Evolutionary conservation across 2,113 vertebrate genomes (phyloP), one percentile per base, ranked within the genome.

Genomic region (Microcebus ravelobensis): DNA sequence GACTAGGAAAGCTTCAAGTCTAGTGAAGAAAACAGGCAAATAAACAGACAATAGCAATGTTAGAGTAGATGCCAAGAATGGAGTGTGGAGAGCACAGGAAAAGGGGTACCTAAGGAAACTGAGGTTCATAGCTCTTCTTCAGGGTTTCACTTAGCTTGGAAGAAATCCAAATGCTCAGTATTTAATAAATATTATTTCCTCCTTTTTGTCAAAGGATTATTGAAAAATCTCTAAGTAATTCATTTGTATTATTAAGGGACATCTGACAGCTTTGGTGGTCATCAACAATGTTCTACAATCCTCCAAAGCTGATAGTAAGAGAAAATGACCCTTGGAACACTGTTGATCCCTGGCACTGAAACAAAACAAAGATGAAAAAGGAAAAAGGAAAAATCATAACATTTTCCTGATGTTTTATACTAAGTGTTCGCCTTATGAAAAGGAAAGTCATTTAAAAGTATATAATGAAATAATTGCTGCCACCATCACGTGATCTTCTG

Each of bases 321-420:
- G 52, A 95, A 87, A 86, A 86, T 82, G 18, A 81, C 39, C 13
- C n/a, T 89, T 57, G 39, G 31, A 36, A 91, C 45, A 84, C 4
- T 50, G 23, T 71, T 95, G 76, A 42, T 92, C 52, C 57, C 50
- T 90, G 17, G 48, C 70, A 92, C 42, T 27, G 5, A 79, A 39
- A 82, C 39, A 87, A 57, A 34, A 34, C 31, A 25, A 25, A 42
- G 25, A 8, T 34, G 25, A 79, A 21, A 18, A 31, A 29, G n/a
- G 42, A 31, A 6, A 39, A 73, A 57, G 71, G 29, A 65, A 71
- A 93, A 92, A 90, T 87, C n/a, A 95, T 18, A 68, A 68, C 34
- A 68, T 70, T 86, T 90, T 95, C 61, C 84, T 57, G 23, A 81
- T 97, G 48, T 65, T 65, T 76, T 94, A 29, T 65, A 95, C 83